These are phyloP conservation scores for Cardiocondyla obscurior DNA, from an alignment of 1,140 invertebrate species.

Conservation along the genomic window DNA sequence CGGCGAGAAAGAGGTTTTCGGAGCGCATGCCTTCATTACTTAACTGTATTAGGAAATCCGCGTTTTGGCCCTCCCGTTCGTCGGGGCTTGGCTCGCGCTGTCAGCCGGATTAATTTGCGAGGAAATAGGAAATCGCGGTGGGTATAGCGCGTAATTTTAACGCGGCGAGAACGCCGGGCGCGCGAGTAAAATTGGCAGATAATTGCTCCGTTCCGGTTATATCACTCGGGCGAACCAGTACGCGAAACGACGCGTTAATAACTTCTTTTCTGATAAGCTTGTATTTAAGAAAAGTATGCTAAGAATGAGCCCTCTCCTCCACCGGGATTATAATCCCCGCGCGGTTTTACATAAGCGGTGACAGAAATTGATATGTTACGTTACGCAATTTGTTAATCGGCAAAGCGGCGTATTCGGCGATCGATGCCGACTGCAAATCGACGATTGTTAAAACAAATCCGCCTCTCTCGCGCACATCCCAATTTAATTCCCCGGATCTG, in stretches of 20 bases:
- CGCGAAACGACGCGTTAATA: neutral
- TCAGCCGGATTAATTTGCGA: constrained; percentile 31
- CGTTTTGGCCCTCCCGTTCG: constrained; percentile 8
- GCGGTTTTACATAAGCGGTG: constrained; percentile 10
- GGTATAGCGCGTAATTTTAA: constrained; percentile 34
- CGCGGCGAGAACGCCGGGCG: constrained; percentile 8
- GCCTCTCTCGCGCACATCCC: neutral
- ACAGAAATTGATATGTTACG: constrained; percentile 18
- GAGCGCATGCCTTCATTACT: constrained; percentile 21
- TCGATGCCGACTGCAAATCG: neutral
- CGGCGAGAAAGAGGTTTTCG: constrained; percentile 21
- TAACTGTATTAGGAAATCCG: constrained; percentile 35
- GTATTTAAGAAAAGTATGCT: constrained; percentile 20
- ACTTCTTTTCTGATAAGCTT: constrained; percentile 18
- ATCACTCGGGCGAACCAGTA: constrained; percentile 9
- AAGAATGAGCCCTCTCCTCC: neutral
- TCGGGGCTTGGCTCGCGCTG: neutral
- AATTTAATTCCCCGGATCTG: neutral
- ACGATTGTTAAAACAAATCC: neutral
- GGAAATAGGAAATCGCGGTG: constrained; percentile 29
- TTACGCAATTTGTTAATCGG: constrained; percentile 30
- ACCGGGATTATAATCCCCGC: neutral
- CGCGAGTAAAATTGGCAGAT: constrained; percentile 36
- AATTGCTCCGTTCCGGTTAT: constrained; percentile 34
- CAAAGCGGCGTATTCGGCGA: neutral